A percentile compares a stretch with the other conserved stretches of the same genome.
These are phyloP conservation scores for Beaufortia kweichowensis DNA, from an alignment of 2,113 vertebrate species.

Conservation along the genomic window DNA sequence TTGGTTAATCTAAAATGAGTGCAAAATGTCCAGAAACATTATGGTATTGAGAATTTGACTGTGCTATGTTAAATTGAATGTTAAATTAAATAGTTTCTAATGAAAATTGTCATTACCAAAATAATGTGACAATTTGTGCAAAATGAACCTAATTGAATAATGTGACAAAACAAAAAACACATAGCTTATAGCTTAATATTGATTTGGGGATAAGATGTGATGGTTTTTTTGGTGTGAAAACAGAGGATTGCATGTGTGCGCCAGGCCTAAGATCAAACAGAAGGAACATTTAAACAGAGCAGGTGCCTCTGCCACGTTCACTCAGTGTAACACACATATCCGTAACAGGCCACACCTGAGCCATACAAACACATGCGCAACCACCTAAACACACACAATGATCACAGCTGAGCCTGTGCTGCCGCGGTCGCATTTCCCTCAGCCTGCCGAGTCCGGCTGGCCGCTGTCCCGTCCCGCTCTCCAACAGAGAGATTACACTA, in stretches of 20 bases:
- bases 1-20: too few relatives aligned
- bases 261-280: conserved; percentile 39
- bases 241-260: conserved; percentile 20
- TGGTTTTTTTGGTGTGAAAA: conserved; percentile 4
- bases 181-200: neutral
- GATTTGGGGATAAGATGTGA: neutral
- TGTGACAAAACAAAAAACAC: neutral
- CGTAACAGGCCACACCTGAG: conserved; percentile 31
- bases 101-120: too few relatives aligned
- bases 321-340: conserved; percentile 14
- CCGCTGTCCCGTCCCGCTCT: neutral
- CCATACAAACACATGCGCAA: conserved; percentile 43
- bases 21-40: too few relatives aligned
- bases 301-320: conserved; percentile 39
- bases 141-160: too few relatives aligned
- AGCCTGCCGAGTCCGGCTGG: neutral
- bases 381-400: conserved; percentile 43
- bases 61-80: too few relatives aligned
- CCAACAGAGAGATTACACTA: conserved; percentile 63
- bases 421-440: neutral
- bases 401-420: conserved; percentile 32
- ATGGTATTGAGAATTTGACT: too few relatives aligned
- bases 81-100: too few relatives aligned
- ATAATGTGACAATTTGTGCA: neutral
- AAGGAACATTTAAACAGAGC: conserved; percentile 41